Conservation (phyloP, 2,113 vertebrate species). For the Panurus biarmicus region DNA sequence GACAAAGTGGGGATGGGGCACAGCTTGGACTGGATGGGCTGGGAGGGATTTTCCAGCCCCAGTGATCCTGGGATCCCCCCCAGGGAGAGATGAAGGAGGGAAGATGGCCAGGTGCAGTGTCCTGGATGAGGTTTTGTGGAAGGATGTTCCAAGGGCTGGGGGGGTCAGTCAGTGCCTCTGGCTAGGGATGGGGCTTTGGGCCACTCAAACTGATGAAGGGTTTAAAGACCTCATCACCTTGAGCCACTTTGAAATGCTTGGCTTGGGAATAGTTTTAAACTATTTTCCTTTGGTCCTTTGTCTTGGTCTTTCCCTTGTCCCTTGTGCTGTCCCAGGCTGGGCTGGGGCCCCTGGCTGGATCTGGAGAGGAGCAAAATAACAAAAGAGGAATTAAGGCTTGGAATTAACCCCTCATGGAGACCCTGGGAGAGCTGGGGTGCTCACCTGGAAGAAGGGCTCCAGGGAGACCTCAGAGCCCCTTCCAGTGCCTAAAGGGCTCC, state of each 20-base stretch:
- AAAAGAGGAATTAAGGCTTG: not conserved
- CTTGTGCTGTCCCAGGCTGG: not conserved
- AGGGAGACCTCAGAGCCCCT: not conserved
- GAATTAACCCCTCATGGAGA: not conserved
- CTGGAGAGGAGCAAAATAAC: not conserved
- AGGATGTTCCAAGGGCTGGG: not conserved
- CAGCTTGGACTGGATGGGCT: fast-evolving
- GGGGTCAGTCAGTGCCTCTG: not conserved
- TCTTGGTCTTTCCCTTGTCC: not conserved
- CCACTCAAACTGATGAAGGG: not conserved
- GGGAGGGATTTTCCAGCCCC: not conserved
- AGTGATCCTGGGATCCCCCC: not conserved
- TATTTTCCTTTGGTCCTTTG: not conserved
- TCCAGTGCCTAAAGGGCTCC: fast-evolving
- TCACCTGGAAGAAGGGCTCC: not conserved
- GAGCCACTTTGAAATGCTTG: not conserved
- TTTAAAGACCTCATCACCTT: not conserved
- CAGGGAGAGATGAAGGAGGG: not conserved
- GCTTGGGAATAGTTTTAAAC: not conserved
- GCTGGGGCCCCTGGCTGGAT: fast-evolving
- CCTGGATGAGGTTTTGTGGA: not conserved
- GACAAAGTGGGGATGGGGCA: fast-evolving
- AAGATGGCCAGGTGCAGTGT: not conserved
- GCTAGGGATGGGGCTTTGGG: not conserved
- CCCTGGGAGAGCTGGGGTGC: not conserved